phyloP scores from a whole-genome alignment of 2,113 vertebrate genomes.

The Tachysurus fulvidraco region DNA sequence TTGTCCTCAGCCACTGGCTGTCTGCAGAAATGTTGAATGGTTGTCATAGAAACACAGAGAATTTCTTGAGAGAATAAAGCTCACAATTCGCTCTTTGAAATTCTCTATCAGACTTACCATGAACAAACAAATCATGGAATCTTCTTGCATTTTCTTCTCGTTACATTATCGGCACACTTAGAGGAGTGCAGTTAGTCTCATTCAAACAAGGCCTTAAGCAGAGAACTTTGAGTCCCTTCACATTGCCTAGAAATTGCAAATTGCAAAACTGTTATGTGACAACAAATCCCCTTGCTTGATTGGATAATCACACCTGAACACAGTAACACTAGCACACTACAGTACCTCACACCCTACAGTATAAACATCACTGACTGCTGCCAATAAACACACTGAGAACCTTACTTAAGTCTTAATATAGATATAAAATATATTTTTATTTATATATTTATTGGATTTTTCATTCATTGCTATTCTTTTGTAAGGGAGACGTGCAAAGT shows the following conservation, averaged over 20 bases:
- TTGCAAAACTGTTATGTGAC: not conserved
- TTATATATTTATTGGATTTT: no score
- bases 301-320: not conserved
- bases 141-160: not conserved
- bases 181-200: not conserved
- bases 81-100: not conserved
- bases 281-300: not conserved
- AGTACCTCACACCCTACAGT: no score
- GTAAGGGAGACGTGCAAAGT: no score
- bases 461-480: no score
- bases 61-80: not conserved
- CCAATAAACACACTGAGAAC: no score
- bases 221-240: not conserved
- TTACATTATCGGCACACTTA: not conserved
- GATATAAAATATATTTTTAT: no score
- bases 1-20: not conserved
- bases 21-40: not conserved
- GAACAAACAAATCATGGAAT: not conserved
- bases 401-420: no score
- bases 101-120: not conserved
- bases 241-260: conserved; percentile 3
- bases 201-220: not conserved
- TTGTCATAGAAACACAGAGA: not conserved
- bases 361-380: no score
- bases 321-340: not conserved